phyloP scores from a whole-genome alignment of 2,888 invertebrate species.

The Stramonita haemastoma region DNA sequence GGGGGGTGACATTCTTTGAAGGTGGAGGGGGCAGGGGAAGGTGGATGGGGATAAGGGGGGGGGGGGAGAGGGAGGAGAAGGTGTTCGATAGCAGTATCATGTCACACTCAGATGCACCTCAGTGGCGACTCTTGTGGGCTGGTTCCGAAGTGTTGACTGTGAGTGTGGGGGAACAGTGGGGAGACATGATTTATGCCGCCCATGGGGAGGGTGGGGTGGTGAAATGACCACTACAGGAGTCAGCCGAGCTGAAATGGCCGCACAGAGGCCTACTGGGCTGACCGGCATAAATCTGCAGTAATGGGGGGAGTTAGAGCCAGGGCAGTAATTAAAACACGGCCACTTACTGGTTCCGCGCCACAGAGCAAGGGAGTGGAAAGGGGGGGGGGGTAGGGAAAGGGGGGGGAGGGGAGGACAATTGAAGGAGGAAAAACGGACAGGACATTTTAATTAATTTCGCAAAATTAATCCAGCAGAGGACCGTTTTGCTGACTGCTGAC shows the following conservation, averaged over 20 bases:
- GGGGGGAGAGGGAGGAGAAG: not conserved
- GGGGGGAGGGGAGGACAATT: not conserved
- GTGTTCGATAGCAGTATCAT: constrained; percentile 24
- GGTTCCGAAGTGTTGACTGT: not conserved
- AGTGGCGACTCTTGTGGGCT: not conserved
- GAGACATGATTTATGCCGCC: constrained; percentile 9
- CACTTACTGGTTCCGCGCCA: not conserved
- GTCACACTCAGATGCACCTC: constrained; percentile 33
- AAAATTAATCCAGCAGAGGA: no score
- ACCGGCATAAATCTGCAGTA: constrained; percentile 29
- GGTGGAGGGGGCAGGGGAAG: not conserved
- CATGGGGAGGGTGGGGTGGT: not conserved
- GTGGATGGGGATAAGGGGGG: not conserved
- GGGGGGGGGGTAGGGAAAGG: not conserved
- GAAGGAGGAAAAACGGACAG: not conserved
- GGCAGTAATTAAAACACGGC: constrained; percentile 33
- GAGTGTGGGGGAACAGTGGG: not conserved
- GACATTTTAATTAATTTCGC: not conserved
- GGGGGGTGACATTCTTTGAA: no score
- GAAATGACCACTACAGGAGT: constrained; percentile 8
- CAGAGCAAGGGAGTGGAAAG: not conserved
- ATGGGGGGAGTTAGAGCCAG: constrained; percentile 18
- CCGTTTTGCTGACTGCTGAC: no score
- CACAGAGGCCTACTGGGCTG: not conserved
- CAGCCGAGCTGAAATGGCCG: not conserved